Conservation (phyloP, 2,797 vertebrate genomes). For the Bryconaethiops microstoma region DNA sequence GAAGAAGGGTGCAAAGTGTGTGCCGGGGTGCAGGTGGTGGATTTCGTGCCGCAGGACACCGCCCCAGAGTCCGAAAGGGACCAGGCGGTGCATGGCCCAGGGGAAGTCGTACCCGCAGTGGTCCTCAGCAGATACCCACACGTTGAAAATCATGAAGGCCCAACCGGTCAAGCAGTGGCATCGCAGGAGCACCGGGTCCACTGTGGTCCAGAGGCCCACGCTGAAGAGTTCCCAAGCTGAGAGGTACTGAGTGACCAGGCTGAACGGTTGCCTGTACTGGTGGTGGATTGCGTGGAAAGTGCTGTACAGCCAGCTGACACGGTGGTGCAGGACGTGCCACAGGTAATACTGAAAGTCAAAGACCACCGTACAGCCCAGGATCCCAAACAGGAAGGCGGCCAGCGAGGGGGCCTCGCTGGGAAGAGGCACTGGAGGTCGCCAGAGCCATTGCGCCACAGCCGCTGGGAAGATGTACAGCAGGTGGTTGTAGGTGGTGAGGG, state of each 20-base stretch:
- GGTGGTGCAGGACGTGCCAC: constrained; percentile 83
- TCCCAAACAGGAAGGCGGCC: constrained; percentile 74
- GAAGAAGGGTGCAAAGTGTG: constrained; percentile 84
- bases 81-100: constrained; percentile 79
- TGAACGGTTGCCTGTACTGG: constrained; percentile 80
- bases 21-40: constrained; percentile 78
- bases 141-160: constrained; percentile 83
- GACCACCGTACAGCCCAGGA: constrained; percentile 79
- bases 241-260: constrained; percentile 82
- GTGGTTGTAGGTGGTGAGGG: constrained; percentile 79
- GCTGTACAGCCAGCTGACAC: constrained; percentile 79
- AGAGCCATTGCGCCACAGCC: constrained; percentile 80
- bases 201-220: constrained; percentile 81
- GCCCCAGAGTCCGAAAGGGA: constrained; percentile 83
- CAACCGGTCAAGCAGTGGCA: constrained; percentile 83
- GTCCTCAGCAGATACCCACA: constrained; percentile 82
- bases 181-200: constrained; percentile 79
- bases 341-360: constrained; percentile 86
- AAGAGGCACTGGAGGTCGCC: constrained; percentile 76
- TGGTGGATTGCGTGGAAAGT: constrained; percentile 84
- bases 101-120: constrained; percentile 86
- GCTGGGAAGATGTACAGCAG: constrained; percentile 81
- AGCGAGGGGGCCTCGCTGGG: constrained; percentile 76
- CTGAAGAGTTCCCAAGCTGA: constrained; percentile 83
- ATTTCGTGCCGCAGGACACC: constrained; percentile 78